These are phyloP conservation scores for Leptatherina wallacei DNA, from an alignment of 2,797 vertebrate species.

Conservation along the genomic window DNA sequence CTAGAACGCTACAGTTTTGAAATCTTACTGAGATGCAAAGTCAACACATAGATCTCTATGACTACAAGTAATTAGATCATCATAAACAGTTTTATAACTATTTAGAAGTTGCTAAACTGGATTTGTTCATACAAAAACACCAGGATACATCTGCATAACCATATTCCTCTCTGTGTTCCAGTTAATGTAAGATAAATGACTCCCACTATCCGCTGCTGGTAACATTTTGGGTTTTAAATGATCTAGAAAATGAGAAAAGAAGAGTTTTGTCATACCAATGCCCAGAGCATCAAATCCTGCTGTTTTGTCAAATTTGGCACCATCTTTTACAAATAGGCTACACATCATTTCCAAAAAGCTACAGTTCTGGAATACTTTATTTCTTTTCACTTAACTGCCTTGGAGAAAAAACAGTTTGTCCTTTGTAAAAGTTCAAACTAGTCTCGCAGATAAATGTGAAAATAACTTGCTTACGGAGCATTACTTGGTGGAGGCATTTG, in stretches of 20 bases:
- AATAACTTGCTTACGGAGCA: neutral
- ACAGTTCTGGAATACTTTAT: neutral
- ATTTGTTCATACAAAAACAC: constrained; percentile 12
- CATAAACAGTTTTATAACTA: constrained; percentile 14
- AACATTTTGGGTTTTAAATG: constrained; percentile 58
- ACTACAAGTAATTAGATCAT: constrained; percentile 20
- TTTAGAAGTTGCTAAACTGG: constrained; percentile 40
- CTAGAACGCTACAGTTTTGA: constrained; percentile 26
- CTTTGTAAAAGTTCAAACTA: neutral
- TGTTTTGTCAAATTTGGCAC: neutral
- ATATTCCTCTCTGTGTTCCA: neutral
- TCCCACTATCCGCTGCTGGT: neutral
- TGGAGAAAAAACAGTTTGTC: neutral
- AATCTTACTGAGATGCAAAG: constrained; percentile 21
- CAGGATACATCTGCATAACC: neutral
- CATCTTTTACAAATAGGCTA: neutral
- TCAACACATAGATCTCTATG: constrained; percentile 36
- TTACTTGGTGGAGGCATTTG: neutral
- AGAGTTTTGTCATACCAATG: constrained; percentile 10
- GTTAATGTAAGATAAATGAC: neutral
- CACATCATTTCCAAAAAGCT: neutral
- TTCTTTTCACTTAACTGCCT: neutral
- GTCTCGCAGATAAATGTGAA: neutral
- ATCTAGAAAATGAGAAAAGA: constrained; percentile 21
- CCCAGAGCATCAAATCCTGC: neutral